phyloP scores from a whole-genome alignment of 2,797 vertebrate genomes.

The Ara ararauna region DNA sequence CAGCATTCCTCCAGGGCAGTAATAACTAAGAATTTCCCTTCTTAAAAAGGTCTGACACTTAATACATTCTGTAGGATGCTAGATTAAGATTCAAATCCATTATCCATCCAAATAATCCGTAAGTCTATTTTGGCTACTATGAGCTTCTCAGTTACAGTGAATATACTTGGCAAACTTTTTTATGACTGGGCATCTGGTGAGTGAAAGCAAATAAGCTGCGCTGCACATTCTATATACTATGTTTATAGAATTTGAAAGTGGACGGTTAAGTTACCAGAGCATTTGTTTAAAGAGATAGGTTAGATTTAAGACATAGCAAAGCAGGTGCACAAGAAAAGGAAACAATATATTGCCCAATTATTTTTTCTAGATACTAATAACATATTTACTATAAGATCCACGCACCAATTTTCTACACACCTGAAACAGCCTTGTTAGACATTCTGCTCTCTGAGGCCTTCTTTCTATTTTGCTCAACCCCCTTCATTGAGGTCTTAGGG shows the following conservation, averaged over 20 bases:
- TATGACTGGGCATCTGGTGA: background rate
- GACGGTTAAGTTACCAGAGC: background rate
- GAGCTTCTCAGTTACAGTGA: background rate
- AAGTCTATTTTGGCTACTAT: background rate
- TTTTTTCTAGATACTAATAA: constrained; percentile 24
- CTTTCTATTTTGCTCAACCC: constrained; percentile 83
- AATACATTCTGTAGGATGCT: background rate
- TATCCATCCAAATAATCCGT: background rate
- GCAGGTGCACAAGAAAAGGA: constrained; percentile 61
- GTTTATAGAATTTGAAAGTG: constrained; percentile 1
- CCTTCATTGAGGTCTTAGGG: constrained; percentile 81
- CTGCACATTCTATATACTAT: background rate
- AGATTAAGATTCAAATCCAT: background rate
- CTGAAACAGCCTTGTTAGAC: constrained; percentile 80
- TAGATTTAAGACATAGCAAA: constrained; percentile 46
- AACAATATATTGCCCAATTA: background rate
- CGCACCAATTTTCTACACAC: constrained; percentile 78
- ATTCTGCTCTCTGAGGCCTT: constrained; percentile 81
- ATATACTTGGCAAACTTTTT: background rate
- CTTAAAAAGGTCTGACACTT: background rate
- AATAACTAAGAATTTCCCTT: background rate
- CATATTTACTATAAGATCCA: constrained; percentile 46
- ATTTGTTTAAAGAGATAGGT: background rate
- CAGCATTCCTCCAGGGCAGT: background rate
- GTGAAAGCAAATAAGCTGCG: constrained; percentile 51